Evolutionary conservation across 2,888 invertebrate species (phyloP).

Genomic region (Ceraclea dissimilis): DNA sequence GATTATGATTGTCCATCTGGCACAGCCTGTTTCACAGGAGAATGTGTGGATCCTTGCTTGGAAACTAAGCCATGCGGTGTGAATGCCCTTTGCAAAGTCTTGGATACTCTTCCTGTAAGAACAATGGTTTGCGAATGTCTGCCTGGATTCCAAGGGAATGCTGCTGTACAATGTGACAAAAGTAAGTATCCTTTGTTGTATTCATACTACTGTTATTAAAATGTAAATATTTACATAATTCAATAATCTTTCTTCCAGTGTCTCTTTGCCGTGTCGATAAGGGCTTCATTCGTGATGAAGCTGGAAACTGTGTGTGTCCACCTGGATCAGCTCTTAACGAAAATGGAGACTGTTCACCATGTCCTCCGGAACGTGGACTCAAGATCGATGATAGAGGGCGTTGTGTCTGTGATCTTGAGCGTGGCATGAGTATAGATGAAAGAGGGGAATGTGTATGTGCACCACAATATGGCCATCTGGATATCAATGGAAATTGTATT

Average conservation of each 20-base stretch:
- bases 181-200: constrained; percentile 47
- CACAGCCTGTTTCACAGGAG: constrained; percentile 72
- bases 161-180: constrained; percentile 73
- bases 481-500: constrained; percentile 53
- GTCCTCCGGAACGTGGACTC: constrained; percentile 62
- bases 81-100: constrained; percentile 69
- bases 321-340: constrained; percentile 69
- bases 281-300: constrained; percentile 52
- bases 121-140: constrained; percentile 86
- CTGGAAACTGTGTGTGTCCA: constrained; percentile 67
- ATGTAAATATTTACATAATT: neutral
- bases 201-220: neutral
- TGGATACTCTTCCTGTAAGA: constrained; percentile 75
- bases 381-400: constrained; percentile 69
- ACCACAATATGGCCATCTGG: constrained; percentile 55
- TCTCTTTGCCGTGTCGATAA: constrained; percentile 58
- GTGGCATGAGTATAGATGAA: constrained; percentile 70
- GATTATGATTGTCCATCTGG: constrained; percentile 79
- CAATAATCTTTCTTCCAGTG: constrained; percentile 35
- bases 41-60: constrained; percentile 78
- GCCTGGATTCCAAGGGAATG: constrained; percentile 81
- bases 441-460: constrained; percentile 71
- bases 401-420: constrained; percentile 73
- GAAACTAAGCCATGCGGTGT: constrained; percentile 73
- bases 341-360: constrained; percentile 70